phyloP scores from a whole-genome alignment of 2,797 vertebrate species.

The Rhodeus uyekii region DNA sequence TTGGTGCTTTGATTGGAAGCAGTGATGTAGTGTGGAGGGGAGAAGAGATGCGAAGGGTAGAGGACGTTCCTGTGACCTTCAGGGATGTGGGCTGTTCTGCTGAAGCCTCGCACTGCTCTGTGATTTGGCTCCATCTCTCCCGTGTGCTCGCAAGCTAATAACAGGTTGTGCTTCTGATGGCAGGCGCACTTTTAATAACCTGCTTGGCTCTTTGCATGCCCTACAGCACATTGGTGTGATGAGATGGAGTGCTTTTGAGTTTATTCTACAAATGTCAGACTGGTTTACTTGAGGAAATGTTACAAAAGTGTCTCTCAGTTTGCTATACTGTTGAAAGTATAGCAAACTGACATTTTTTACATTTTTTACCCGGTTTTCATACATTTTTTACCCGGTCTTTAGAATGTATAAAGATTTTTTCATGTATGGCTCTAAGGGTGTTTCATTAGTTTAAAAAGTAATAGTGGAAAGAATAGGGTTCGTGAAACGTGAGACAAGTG shows the following conservation, averaged over 20 bases:
- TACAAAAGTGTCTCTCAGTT: conserved; percentile 10
- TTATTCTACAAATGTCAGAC: conserved; percentile 43
- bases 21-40: conserved; percentile 52
- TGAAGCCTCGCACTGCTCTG: conserved; percentile 50
- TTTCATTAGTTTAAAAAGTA: conserved; percentile 19
- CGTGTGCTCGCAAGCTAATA: conserved; percentile 53
- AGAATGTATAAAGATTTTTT: not conserved
- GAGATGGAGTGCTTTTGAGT: conserved; percentile 58
- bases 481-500: conserved; percentile 59
- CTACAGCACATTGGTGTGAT: conserved; percentile 50
- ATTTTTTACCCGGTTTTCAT: not conserved
- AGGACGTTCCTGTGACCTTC: conserved; percentile 70
- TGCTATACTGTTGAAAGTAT: not conserved
- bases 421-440: not conserved
- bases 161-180: conserved; percentile 55
- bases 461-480: conserved; percentile 52
- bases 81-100: conserved; percentile 66
- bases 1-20: conserved; percentile 69
- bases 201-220: conserved; percentile 61
- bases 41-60: conserved; percentile 59
- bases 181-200: conserved; percentile 59
- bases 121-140: conserved; percentile 56
- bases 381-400: not conserved
- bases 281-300: conserved; percentile 26
- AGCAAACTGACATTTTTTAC: too few relatives aligned